Percentiles rank a stretch among this genome's conserved stretches.
Evolutionary conservation across 1,140 invertebrate species (phyloP).

Genomic region (Drosophila grimshawi): DNA sequence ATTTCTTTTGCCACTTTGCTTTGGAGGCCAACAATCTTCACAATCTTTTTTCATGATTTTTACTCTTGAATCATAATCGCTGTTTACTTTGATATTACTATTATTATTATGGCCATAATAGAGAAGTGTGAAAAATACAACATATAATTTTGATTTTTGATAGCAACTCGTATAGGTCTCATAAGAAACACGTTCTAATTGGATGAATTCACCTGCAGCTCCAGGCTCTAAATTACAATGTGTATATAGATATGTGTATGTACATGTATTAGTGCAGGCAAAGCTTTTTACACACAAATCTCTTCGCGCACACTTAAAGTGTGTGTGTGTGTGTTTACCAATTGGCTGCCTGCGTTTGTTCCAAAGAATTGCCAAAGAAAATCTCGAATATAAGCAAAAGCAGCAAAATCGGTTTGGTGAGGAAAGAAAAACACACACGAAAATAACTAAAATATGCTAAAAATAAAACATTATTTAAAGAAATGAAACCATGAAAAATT

Average conservation of each 20-base stretch:
- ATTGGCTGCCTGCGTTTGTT: slow-evolving; percentile 64
- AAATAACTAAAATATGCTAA: slow-evolving; percentile 78
- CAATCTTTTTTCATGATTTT: slow-evolving; percentile 13
- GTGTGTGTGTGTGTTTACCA: slow-evolving; percentile 23
- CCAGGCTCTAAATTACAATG: slow-evolving; percentile 14
- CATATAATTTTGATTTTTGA: not conserved
- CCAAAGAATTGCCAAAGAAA: slow-evolving; percentile 64
- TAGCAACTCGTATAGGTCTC: not conserved
- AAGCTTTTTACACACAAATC: slow-evolving; percentile 34
- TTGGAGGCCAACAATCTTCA: slow-evolving; percentile 41
- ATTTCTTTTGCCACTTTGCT: slow-evolving; percentile 17
- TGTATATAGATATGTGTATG: slow-evolving; percentile 6
- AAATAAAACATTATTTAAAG: slow-evolving; percentile 82
- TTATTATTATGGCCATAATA: slow-evolving; percentile 3
- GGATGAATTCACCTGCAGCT: slow-evolving; percentile 1
- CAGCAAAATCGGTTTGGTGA: slow-evolving; percentile 46
- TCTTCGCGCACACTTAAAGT: slow-evolving; percentile 39
- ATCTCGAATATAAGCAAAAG: slow-evolving; percentile 65
- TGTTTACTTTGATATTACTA: slow-evolving; percentile 21
- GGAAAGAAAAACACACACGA: slow-evolving; percentile 74
- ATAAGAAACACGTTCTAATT: slow-evolving; percentile 10
- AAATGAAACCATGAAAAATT: slow-evolving; percentile 81
- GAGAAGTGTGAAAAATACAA: slow-evolving; percentile 6
- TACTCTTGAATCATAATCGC: slow-evolving; percentile 26
- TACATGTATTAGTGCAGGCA: slow-evolving; percentile 5